A percentile compares a stretch with the other conserved stretches of the same genome.
phyloP scores from a whole-genome alignment of 2,797 vertebrate species.

The Lacerta agilis region DNA sequence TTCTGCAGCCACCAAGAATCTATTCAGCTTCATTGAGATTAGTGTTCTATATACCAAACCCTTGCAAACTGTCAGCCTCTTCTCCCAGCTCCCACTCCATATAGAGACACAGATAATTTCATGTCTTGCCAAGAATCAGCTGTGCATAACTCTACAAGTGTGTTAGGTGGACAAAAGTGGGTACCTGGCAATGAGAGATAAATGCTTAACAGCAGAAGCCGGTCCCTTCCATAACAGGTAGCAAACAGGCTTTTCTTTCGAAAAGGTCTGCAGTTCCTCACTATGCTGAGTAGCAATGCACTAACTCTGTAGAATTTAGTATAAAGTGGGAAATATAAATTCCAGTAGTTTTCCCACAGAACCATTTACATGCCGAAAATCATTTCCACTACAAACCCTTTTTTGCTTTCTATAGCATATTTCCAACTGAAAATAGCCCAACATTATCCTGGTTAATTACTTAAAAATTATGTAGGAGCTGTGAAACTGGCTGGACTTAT shows the following conservation, averaged over 20 bases:
- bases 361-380: not conserved
- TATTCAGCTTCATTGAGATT: not conserved
- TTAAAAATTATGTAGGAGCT: not conserved
- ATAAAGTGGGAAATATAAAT: not conserved
- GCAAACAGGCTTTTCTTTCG: constrained; percentile 32
- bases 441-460: not conserved
- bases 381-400: not conserved
- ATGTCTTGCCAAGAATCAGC: constrained; percentile 28
- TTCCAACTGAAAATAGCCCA: not conserved
- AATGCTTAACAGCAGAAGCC: constrained; percentile 25
- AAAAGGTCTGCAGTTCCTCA: not conserved
- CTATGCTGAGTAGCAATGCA: not conserved
- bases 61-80: constrained; percentile 15
- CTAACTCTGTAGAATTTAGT: not conserved
- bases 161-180: not conserved
- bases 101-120: not conserved
- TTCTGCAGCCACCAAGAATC: not conserved
- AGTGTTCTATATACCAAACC: not conserved
- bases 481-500: not conserved
- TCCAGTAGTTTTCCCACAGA: not conserved
- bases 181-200: constrained; percentile 7
- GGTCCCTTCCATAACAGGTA: not conserved
- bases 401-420: not conserved
- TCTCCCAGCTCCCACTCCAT: constrained; percentile 5
- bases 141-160: constrained; percentile 9